Evolutionary conservation across 1,140 invertebrate genomes (phyloP).

Genomic region (Gonioctena quinquepunctata): DNA sequence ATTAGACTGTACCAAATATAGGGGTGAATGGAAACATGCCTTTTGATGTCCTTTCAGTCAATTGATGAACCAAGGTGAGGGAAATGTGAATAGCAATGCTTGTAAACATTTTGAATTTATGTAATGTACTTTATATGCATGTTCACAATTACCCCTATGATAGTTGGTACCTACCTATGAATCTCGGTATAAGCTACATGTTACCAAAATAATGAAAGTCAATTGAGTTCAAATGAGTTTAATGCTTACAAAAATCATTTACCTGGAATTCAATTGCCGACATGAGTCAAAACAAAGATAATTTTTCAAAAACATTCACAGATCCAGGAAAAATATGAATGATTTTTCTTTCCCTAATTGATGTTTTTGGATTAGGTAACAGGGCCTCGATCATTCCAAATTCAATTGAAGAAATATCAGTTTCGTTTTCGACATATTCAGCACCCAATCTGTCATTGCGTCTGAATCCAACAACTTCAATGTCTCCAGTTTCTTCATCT

Average conservation of each 20-base stretch:
- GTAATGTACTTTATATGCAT: neutral
- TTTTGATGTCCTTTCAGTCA: no score
- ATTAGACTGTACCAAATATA: no score
- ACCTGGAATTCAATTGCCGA: no score
- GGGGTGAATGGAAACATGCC: no score
- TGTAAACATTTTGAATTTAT: neutral
- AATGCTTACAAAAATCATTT: neutral
- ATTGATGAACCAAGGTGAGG: no score
- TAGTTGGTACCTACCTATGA: neutral
- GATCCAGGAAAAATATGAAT: neutral
- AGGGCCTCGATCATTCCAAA: neutral
- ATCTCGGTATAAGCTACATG: neutral
- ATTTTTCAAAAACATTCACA: neutral
- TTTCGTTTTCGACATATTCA: constrained; percentile 5
- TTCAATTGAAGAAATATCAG: neutral
- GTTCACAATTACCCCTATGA: neutral
- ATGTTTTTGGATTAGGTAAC: neutral
- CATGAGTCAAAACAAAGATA: neutral
- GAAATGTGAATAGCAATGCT: no score
- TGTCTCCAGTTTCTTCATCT: constrained; percentile 12
- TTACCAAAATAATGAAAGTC: neutral
- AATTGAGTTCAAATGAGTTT: neutral
- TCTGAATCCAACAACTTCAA: constrained; percentile 9
- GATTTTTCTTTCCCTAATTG: neutral
- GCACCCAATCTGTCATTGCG: neutral